phyloP scores from a whole-genome alignment of 2,113 vertebrate species.

The Noturus placidus region DNA sequence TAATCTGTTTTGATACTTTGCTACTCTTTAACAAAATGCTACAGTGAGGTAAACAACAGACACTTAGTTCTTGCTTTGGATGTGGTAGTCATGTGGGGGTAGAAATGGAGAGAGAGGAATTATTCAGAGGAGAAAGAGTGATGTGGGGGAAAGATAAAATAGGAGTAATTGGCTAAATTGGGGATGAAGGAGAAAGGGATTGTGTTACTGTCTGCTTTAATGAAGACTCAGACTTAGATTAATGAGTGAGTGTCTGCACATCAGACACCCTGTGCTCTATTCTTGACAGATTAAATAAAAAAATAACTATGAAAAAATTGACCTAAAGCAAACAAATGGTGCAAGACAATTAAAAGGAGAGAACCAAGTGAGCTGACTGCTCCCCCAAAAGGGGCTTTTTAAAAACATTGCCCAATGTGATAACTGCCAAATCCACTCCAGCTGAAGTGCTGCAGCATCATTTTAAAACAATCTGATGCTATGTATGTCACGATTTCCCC shows the following conservation, averaged over 20 bases:
- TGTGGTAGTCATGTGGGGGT: not conserved
- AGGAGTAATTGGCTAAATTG: slow-evolving; percentile 18
- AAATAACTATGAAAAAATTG: not conserved
- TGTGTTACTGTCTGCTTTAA: slow-evolving; percentile 25
- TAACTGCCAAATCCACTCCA: not conserved
- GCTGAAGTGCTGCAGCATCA: not conserved
- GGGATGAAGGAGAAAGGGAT: slow-evolving; percentile 26
- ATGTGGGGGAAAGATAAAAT: slow-evolving; percentile 5
- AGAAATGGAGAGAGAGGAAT: not conserved
- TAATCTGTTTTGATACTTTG: too few species aligned
- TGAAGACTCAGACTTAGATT: slow-evolving; percentile 7
- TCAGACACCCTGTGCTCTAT: slow-evolving; percentile 2
- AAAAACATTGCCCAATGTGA: not conserved
- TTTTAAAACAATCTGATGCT: not conserved
- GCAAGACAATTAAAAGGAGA: slow-evolving; percentile 5
- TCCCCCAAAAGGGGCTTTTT: not conserved
- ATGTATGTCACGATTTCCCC: too few species aligned
- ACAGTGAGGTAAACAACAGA: not conserved
- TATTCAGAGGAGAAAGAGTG: not conserved
- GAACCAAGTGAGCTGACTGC: not conserved
- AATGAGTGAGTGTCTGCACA: slow-evolving; percentile 6
- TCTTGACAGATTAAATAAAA: slow-evolving; percentile 9
- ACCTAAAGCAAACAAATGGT: not conserved
- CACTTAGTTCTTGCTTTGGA: not conserved
- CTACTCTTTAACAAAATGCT: not conserved